Evolutionary conservation across 2,888 invertebrate genomes (phyloP).

Genomic region (Phaonia tiefii): DNA sequence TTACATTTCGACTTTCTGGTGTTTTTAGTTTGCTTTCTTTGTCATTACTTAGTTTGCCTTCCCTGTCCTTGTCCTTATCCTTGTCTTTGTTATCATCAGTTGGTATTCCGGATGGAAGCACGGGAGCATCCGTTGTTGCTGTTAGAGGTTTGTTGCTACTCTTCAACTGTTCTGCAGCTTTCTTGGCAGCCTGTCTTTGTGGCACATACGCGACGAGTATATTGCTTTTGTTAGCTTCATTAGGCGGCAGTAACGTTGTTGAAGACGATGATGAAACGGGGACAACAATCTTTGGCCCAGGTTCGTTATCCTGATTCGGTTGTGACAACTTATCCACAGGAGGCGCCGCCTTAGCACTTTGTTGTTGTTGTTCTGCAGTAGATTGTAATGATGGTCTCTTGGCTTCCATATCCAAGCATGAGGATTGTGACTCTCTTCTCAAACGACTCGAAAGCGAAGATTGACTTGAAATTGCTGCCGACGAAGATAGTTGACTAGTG

Average conservation of each 20-base stretch:
- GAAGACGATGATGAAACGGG: slow-evolving; percentile 32
- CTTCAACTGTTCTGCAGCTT: slow-evolving; percentile 94
- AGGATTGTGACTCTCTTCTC: slow-evolving; percentile 1
- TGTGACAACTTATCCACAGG: slow-evolving; percentile 6
- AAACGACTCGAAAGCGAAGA: background rate
- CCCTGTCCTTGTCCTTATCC: slow-evolving; percentile 40
- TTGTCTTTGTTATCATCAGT: slow-evolving; percentile 67
- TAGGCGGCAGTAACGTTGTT: slow-evolving; percentile 68
- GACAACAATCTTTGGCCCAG: slow-evolving; percentile 36
- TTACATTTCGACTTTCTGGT: slow-evolving; percentile 68
- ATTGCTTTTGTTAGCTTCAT: slow-evolving; percentile 76
- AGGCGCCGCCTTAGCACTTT: slow-evolving; percentile 20
- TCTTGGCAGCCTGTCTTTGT: slow-evolving; percentile 94
- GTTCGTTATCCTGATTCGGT: slow-evolving; percentile 46
- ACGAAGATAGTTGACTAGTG: slow-evolving; percentile 53
- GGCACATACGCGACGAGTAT: slow-evolving; percentile 91
- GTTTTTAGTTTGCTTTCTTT: slow-evolving; percentile 78
- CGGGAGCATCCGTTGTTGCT: slow-evolving; percentile 77
- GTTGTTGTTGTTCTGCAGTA: slow-evolving; percentile 23
- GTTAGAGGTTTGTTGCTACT: slow-evolving; percentile 84
- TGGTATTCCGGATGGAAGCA: slow-evolving; percentile 26
- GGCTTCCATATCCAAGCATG: background rate
- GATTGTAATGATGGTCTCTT: slow-evolving; percentile 38
- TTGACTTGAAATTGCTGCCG: slow-evolving; percentile 33
- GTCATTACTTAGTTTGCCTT: slow-evolving; percentile 69